These are phyloP conservation scores for Sebastes schlegelii DNA, from an alignment of 2,113 vertebrate species.

Conservation along the genomic window DNA sequence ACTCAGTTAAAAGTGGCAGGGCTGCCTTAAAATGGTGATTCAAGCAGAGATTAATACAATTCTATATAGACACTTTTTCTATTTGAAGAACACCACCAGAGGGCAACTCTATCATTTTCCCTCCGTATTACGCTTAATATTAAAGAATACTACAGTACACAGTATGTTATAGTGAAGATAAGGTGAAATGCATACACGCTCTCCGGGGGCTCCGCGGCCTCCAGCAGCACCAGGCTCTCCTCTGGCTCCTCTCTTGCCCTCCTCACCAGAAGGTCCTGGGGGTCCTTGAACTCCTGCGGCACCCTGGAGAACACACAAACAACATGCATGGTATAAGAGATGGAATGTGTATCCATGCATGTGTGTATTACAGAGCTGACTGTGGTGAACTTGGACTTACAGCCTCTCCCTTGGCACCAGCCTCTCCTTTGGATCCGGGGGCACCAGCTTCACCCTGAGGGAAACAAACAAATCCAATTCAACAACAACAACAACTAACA, in stretches of 20 bases:
- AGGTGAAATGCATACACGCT: constrained; percentile 87
- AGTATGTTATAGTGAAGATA: background rate
- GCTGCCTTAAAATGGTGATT: background rate
- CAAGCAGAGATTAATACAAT: background rate
- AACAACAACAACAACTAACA: background rate
- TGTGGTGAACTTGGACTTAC: constrained; percentile 91
- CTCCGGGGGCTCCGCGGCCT: constrained; percentile 90
- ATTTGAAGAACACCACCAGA: background rate
- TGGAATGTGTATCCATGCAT: background rate
- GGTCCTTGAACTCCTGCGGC: constrained; percentile 89
- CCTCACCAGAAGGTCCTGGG: constrained; percentile 92
- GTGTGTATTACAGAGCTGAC: background rate
- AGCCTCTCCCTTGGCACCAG: constrained; percentile 93
- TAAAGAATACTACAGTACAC: background rate
- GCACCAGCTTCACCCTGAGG: constrained; percentile 92
- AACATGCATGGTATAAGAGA: background rate
- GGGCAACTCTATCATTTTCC: background rate
- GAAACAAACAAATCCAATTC: background rate
- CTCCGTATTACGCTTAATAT: background rate
- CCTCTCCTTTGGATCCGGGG: constrained; percentile 93
- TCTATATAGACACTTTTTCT: background rate
- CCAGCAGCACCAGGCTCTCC: constrained; percentile 93
- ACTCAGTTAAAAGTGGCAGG: no score
- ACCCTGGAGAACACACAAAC: constrained; percentile 83
- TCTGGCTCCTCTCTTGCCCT: constrained; percentile 96